Evolutionary conservation across 2,888 invertebrate species (phyloP).

Genomic region (Phragmatobia fuliginosa): DNA sequence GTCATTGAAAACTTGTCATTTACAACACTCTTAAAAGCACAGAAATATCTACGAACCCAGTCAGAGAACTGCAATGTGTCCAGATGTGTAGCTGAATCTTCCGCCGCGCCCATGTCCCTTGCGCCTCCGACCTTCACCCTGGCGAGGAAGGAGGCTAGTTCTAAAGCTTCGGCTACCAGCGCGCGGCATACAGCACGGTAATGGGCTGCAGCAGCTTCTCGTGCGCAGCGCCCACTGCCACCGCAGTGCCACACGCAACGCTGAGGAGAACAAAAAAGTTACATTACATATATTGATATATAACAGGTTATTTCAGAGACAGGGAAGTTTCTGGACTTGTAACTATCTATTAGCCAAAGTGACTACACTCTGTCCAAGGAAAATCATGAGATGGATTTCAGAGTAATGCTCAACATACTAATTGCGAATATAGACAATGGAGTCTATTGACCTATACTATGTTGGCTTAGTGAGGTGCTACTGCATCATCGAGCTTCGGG

Average conservation of each 20-base stretch:
- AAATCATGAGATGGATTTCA: too few relatives aligned
- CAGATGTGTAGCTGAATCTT: constrained; percentile 90
- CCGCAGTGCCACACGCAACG: constrained; percentile 83
- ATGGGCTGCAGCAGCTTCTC: constrained; percentile 90
- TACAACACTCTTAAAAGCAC: neutral
- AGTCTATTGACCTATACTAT: too few relatives aligned
- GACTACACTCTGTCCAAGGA: too few relatives aligned
- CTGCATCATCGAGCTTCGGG: too few relatives aligned
- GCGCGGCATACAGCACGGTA: constrained; percentile 97
- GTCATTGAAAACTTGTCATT: neutral
- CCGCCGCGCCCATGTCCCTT: constrained; percentile 88
- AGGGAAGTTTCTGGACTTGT: neutral
- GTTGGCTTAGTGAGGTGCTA: too few relatives aligned
- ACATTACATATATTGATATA: neutral
- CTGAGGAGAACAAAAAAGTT: constrained; percentile 51
- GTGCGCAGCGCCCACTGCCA: constrained; percentile 75
- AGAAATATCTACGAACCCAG: constrained; percentile 89
- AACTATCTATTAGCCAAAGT: too few relatives aligned
- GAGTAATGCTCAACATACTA: too few relatives aligned
- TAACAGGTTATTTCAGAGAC: neutral
- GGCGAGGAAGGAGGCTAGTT: constrained; percentile 95
- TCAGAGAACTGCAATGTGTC: constrained; percentile 95
- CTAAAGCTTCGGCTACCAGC: constrained; percentile 95
- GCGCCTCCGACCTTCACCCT: constrained; percentile 91
- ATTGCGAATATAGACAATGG: too few relatives aligned